phyloP scores from a whole-genome alignment of 2,888 invertebrate genomes.

The Dicyrtoma fusca region DNA sequence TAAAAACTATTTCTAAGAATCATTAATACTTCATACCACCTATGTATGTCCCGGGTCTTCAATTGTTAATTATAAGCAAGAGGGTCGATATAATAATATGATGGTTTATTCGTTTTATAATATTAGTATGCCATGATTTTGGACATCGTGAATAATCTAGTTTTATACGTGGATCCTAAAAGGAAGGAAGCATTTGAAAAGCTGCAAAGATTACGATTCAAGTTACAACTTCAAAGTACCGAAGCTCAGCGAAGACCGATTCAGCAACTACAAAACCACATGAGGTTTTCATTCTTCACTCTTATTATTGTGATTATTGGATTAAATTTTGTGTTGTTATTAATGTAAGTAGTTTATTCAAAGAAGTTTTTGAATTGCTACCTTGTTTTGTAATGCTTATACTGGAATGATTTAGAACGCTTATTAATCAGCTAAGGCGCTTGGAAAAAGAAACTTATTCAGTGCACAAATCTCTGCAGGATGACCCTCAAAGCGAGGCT shows the following conservation, averaged over 20 bases:
- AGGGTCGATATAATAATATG: too few species aligned
- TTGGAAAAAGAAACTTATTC: conserved; percentile 88
- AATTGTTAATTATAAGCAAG: too few species aligned
- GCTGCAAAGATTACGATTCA: conserved; percentile 90
- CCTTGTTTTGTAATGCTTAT: too few species aligned
- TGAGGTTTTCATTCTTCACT: conserved; percentile 59
- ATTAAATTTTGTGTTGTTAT: not conserved
- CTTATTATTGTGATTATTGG: not conserved
- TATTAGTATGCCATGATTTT: conserved; percentile 91
- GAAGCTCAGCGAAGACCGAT: conserved; percentile 92
- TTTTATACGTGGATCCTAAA: conserved; percentile 95
- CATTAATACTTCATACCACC: too few species aligned
- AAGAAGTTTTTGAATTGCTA: not conserved
- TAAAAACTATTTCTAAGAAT: conserved; percentile 58
- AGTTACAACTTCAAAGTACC: conserved; percentile 85
- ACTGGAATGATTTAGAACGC: conserved; percentile 59
- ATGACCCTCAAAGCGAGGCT: conserved; percentile 62
- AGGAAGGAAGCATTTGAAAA: conserved; percentile 87
- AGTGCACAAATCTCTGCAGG: conserved; percentile 77
- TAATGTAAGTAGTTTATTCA: not conserved
- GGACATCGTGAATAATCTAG: conserved; percentile 95
- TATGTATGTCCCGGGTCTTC: not conserved
- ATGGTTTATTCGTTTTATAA: not conserved
- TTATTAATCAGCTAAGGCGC: conserved; percentile 79
- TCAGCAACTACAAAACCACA: conserved; percentile 82